phyloP scores from a whole-genome alignment of 2,888 invertebrate species.

The Sinhomidia bicolor region DNA sequence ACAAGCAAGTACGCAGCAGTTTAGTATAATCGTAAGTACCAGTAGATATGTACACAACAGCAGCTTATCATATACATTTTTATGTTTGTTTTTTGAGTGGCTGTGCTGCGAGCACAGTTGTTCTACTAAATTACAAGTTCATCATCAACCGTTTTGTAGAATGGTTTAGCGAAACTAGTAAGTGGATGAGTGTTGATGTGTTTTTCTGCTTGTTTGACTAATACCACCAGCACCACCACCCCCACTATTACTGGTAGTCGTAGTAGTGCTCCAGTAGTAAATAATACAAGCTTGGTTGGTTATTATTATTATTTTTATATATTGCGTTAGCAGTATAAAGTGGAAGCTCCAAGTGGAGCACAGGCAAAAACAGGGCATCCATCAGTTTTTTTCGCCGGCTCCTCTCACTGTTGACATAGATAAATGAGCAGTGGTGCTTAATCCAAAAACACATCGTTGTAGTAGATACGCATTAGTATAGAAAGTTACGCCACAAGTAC shows the following conservation, averaged over 20 bases:
- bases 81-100: background rate
- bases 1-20: background rate
- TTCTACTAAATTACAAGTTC: slow-evolving; percentile 9
- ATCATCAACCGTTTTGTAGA: slow-evolving; percentile 23
- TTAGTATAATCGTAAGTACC: too few relatives aligned
- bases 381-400: slow-evolving; percentile 71
- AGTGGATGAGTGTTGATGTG: slow-evolving; percentile 1
- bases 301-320: too few relatives aligned
- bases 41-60: too few relatives aligned
- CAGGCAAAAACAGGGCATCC: slow-evolving; percentile 38
- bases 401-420: slow-evolving; percentile 67
- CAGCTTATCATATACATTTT: background rate
- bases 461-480: too few relatives aligned
- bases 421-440: slow-evolving; percentile 70
- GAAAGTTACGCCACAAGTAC: too few relatives aligned
- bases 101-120: background rate
- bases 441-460: slow-evolving; percentile 65
- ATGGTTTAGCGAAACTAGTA: background rate
- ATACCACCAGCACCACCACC: background rate
- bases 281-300: background rate
- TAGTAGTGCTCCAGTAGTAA: background rate
- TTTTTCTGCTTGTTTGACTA: too few relatives aligned
- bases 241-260: background rate
- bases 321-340: background rate
- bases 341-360: slow-evolving; percentile 3